Evolutionary conservation across 2,888 invertebrate genomes (phyloP).

Genomic region (Neocrepidodera transversa): DNA sequence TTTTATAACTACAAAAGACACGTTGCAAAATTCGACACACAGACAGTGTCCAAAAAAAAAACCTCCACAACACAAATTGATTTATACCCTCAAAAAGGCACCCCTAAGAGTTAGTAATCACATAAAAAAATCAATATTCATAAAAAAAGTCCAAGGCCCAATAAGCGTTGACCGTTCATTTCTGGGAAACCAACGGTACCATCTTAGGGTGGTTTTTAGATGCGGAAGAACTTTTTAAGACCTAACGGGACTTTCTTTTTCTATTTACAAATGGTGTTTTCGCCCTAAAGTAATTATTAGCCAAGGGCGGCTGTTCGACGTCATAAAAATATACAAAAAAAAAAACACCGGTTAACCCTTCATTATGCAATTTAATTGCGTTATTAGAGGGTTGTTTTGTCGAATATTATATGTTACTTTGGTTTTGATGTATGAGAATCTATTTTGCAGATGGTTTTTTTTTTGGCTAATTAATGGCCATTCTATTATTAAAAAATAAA

Average conservation of each 20-base stretch:
- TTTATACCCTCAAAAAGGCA: neutral
- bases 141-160: constrained; percentile 32
- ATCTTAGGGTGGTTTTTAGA: constrained; percentile 29
- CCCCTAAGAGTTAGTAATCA: neutral
- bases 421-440: neutral
- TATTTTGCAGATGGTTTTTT: neutral
- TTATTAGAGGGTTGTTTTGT: constrained; percentile 8
- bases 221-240: constrained; percentile 33
- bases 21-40: neutral
- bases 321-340: constrained; percentile 6
- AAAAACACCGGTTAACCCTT: constrained; percentile 27
- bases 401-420: neutral
- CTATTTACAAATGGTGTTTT: constrained; percentile 19
- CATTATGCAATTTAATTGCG: constrained; percentile 26
- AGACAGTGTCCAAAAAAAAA: neutral
- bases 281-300: constrained; percentile 20
- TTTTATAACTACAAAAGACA: neutral
- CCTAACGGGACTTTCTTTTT: constrained; percentile 29
- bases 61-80: constrained; percentile 3
- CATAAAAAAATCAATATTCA: constrained; percentile 35
- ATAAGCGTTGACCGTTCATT: constrained; percentile 46
- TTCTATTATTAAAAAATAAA: too few species aligned
- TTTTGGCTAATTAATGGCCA: too few species aligned
- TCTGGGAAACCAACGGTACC: constrained; percentile 51
- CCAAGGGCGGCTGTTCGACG: constrained; percentile 14